Evolutionary conservation across 1,140 invertebrate species (phyloP), one percentile per base, ranked within the genome.

Genomic region (Anagrus nilaparvatae): DNA sequence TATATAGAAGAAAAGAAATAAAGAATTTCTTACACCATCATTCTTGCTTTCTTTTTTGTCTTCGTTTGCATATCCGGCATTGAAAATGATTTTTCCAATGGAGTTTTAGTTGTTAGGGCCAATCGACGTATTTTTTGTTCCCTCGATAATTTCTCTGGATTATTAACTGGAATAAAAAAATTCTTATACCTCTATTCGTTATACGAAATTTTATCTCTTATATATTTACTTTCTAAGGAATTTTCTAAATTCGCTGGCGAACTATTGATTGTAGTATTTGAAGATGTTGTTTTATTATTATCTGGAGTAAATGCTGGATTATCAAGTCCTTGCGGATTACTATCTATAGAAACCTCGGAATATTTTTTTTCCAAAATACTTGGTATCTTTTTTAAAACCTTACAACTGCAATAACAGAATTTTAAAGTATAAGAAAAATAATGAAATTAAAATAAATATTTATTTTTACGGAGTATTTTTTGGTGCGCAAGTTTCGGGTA

Each of bases 31-130:
- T 63, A 86, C 82, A 71, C 78, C 46, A 77, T 65, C 5, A 81
- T 56, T 47, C 80, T 60, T 52, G 83, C 77, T 32, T 75, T 63
- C 52, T 82, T 85, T 50, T 83, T 83, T 5, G 64, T 71, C 50
- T 77, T 77, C 19, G 78, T 81, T 43, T 83, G 78, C 44, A 89
- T 84, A 53, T 89, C 83, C 1, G 86, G 85, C 75, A 89, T 79
- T 0, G 86, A 88, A 24, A 77, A 63, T 3, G 84, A 84, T 59
- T 87, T 88, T 52, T 84, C 80, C 18, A 88, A 56, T 0, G 80
- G 76, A 18, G 71, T 71, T 53, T 74, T 76, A 42, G 62, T 72
- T 7, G 36, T 42, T 9, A 63, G 28, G 17, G 62, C 21, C 7
- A 59, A 40, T 20, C 54, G 58, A 41, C 52, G 59, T 25, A 56